These are phyloP conservation scores for Drosophila kepulauana DNA, from an alignment of 1,140 invertebrate species.

Conservation along the genomic window DNA sequence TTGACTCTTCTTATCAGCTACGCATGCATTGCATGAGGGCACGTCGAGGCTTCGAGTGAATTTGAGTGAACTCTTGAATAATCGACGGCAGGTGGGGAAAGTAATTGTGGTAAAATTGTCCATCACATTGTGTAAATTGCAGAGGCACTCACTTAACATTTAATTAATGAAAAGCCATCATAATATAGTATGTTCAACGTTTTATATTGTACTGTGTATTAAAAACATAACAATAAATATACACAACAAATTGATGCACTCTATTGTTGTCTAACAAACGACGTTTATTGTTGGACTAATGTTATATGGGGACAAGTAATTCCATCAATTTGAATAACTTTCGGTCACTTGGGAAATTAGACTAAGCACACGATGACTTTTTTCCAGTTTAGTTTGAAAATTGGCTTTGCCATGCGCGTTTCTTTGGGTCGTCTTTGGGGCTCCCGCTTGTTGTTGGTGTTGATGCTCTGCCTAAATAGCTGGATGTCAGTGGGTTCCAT, in stretches of 20 bases:
- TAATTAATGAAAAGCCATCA: conserved; percentile 57
- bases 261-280: conserved; percentile 27
- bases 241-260: conserved; percentile 47
- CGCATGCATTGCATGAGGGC: not conserved
- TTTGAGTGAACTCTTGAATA: conserved; percentile 19
- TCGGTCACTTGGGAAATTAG: conserved; percentile 63
- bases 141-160: conserved; percentile 20
- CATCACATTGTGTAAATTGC: conserved; percentile 19
- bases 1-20: conserved; percentile 35
- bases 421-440: conserved; percentile 18
- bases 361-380: conserved; percentile 45
- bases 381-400: conserved; percentile 54
- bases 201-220: conserved; percentile 31
- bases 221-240: not conserved
- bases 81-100: conserved; percentile 35
- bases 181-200: conserved; percentile 28
- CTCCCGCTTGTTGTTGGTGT: not conserved
- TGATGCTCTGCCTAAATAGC: conserved; percentile 40
- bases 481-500: conserved; percentile 40
- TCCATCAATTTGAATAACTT: conserved; percentile 65
- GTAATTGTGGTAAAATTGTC: conserved; percentile 19
- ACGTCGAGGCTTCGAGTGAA: conserved; percentile 4
- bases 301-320: conserved; percentile 31
- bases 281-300: conserved; percentile 10
- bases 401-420: conserved; percentile 51